Evolutionary conservation across 2,797 vertebrate genomes (phyloP), one percentile per base, ranked within the genome.

Genomic region (Pterois miles): DNA sequence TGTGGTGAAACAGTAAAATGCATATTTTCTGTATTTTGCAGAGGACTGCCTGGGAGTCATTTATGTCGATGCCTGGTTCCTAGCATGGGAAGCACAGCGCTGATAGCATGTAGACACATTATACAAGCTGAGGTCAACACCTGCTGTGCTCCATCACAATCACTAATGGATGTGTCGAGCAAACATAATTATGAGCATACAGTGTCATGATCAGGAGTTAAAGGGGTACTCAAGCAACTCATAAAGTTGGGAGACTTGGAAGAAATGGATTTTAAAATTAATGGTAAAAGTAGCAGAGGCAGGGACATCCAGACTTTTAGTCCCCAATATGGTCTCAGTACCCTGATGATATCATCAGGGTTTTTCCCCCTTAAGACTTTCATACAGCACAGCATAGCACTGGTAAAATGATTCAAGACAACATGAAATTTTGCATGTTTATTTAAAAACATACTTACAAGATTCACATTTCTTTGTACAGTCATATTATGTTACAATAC

Each of bases 371-470:
- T 23, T n/a, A n/a, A n/a, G n/a, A n/a, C n/a, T n/a, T n/a, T n/a
- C n/a, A n/a, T n/a, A n/a, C 58, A 60, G 7, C 20, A 60, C 58
- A 38, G 33, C 18, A 60, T 38, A 14, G 29, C 31, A 59, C 13
- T 40, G 38, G 13, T n/a, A 31, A 62, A 82, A 60, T 62, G 1
- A 5, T 23, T 69, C 9, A 78, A 57, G 54, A 64, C 34, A 80
- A 62, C 59, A 69, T 43, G 8, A 22, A 57, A 50, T 65, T 78
- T 43, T 71, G 53, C 40, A 74, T 69, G n/a, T 93, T 91, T 91
- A 92, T 92, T 92, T 82, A 87, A 90, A 91, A 91, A 85, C 63
- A 81, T 67, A 88, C 81, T 85, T 83, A 87, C 78, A 90, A 65
- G 59, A 89, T 81, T 78, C 62, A 89, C 50, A 74, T 78, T 76